These are phyloP conservation scores for Aspidoscelis tigris DNA, from an alignment of 2,113 vertebrate species.

Conservation along the genomic window DNA sequence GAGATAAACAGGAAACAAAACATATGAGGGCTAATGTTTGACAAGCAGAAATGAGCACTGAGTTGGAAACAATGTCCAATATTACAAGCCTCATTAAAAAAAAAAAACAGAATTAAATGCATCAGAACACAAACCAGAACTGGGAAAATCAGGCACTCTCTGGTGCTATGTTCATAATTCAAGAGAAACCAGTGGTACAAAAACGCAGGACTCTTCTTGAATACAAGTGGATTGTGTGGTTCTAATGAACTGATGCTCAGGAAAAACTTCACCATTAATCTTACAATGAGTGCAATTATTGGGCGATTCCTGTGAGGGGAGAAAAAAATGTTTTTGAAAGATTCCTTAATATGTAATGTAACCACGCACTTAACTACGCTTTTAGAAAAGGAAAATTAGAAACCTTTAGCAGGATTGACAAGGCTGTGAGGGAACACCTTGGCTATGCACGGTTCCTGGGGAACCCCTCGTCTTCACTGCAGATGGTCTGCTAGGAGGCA, in stretches of 20 bases:
- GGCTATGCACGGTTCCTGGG: no score
- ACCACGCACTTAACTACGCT: background rate
- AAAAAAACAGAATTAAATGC: conserved; percentile 68
- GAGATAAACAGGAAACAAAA: conserved; percentile 76
- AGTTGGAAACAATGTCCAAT: conserved; percentile 70
- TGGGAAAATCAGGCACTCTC: background rate
- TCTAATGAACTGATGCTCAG: background rate
- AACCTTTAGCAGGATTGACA: no score
- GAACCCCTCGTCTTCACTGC: no score
- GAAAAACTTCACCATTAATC: conserved; percentile 20
- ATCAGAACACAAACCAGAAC: conserved; percentile 36
- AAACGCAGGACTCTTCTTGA: background rate
- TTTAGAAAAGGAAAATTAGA: background rate
- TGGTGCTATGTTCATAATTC: conserved; percentile 4
- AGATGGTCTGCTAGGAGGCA: no score
- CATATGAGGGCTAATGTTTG: conserved; percentile 57
- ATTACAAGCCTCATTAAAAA: conserved; percentile 67
- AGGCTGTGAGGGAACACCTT: no score
- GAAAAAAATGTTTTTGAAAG: conserved; percentile 18
- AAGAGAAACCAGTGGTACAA: background rate
- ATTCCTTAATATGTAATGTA: background rate
- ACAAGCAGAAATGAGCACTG: conserved; percentile 56
- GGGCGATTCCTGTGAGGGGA: conserved; percentile 23
- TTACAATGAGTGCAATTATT: conserved; percentile 25
- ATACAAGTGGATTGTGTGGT: conserved; percentile 14